Conservation (phyloP, 2,888 invertebrate species). For the Odiellus spinosus region DNA sequence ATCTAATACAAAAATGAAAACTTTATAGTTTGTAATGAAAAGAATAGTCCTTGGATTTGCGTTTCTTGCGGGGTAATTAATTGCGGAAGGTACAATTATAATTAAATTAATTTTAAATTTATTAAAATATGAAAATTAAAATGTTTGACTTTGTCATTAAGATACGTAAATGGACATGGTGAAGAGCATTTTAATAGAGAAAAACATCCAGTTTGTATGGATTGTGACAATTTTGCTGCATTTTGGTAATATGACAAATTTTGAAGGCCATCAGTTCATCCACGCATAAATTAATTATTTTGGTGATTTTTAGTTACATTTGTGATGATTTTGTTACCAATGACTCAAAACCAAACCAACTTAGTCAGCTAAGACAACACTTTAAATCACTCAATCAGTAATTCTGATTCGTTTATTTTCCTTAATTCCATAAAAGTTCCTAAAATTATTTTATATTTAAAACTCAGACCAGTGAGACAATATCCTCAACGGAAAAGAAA, state of each 20-base stretch:
- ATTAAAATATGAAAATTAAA: background rate
- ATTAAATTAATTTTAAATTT: too few species aligned
- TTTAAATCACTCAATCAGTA: constrained; percentile 25
- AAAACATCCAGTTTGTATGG: constrained; percentile 56
- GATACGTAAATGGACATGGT: constrained; percentile 60
- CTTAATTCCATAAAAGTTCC: constrained; percentile 2
- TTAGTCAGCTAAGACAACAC: constrained; percentile 27
- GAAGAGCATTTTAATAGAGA: constrained; percentile 46
- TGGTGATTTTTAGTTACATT: constrained; percentile 43
- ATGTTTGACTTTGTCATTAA: constrained; percentile 16
- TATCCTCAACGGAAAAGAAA: too few species aligned
- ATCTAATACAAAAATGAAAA: background rate
- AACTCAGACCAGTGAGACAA: background rate
- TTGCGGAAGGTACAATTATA: constrained; percentile 42
- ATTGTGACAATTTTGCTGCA: constrained; percentile 53
- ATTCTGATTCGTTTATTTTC: constrained; percentile 10
- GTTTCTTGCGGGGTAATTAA: constrained; percentile 53
- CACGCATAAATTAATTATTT: background rate
- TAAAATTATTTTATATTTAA: background rate
- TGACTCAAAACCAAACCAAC: constrained; percentile 39
- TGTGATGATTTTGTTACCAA: constrained; percentile 65
- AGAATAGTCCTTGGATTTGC: constrained; percentile 56
- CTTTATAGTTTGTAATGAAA: constrained; percentile 29
- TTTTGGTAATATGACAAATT: constrained; percentile 46
- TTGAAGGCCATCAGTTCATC: background rate